Evolutionary conservation across 2,113 vertebrate species (phyloP).

Genomic region (Danionella cerebrum): DNA sequence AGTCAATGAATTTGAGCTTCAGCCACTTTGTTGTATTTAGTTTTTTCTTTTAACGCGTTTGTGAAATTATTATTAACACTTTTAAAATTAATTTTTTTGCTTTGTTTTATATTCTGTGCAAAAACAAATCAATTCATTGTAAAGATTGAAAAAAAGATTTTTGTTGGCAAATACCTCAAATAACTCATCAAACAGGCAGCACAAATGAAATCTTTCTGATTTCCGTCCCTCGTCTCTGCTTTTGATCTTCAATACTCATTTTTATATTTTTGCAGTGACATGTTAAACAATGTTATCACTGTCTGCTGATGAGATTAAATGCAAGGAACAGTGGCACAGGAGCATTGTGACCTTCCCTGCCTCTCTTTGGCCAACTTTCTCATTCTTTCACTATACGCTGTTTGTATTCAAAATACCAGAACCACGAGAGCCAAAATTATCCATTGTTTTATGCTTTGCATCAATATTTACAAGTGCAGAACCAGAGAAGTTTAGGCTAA

Average conservation of each 20-base stretch:
- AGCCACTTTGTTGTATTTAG: too few relatives aligned
- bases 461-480: conserved; percentile 39
- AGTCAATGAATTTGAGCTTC: too few relatives aligned
- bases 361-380: conserved; percentile 14
- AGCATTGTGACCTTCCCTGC: conserved; percentile 59
- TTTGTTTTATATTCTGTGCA: too few relatives aligned
- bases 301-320: neutral
- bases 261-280: neutral
- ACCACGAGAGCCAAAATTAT: neutral
- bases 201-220: neutral
- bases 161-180: neutral
- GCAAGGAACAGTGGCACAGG: conserved; percentile 41
- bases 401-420: conserved; percentile 44
- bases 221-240: neutral
- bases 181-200: neutral
- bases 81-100: too few relatives aligned
- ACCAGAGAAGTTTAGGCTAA: conserved; percentile 4
- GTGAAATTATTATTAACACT: too few relatives aligned
- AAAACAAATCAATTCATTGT: too few relatives aligned
- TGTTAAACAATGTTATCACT: neutral
- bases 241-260: neutral
- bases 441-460: conserved; percentile 29
- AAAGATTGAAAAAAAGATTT: neutral
- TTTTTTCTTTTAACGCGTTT: too few relatives aligned
- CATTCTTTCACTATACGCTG: conserved; percentile 8